Conservation (phyloP, 2,113 vertebrate species). For the Caranx melampygus region DNA sequence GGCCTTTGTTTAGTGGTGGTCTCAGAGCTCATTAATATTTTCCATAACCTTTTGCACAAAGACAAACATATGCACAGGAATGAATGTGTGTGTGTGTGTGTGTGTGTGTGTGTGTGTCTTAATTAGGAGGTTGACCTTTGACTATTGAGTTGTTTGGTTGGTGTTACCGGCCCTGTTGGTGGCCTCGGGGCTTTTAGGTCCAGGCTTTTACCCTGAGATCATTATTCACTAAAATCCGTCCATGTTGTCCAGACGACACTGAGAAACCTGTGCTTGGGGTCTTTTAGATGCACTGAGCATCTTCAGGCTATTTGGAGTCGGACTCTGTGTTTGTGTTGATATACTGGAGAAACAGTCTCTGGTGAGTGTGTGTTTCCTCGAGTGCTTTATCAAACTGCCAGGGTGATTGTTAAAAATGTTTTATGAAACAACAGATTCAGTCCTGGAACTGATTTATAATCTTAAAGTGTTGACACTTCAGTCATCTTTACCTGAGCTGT, state of each 20-base stretch:
- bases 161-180: conserved; percentile 65
- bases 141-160: conserved; percentile 82
- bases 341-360: neutral
- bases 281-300: conserved; percentile 11
- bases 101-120: conserved; percentile 68
- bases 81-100: conserved; percentile 35
- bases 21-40: conserved; percentile 83
- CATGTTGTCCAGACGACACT: conserved; percentile 20
- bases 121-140: conserved; percentile 86
- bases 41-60: conserved; percentile 81
- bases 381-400: neutral
- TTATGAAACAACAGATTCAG: conserved; percentile 3
- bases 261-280: conserved; percentile 2
- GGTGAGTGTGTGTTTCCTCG: conserved; percentile 9
- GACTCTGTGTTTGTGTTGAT: conserved; percentile 18
- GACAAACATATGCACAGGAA: conserved; percentile 68
- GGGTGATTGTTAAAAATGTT: conserved; percentile 24
- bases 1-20: conserved; percentile 80
- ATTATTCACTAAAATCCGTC: conserved; percentile 50
- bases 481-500: conserved; percentile 1
- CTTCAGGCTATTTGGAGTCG: conserved; percentile 25
- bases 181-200: conserved; percentile 66
- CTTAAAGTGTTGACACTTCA: neutral
- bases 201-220: conserved; percentile 46
- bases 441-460: neutral